Conservation (phyloP, 2,888 invertebrate genomes). For the Byasa hedistus region DNA sequence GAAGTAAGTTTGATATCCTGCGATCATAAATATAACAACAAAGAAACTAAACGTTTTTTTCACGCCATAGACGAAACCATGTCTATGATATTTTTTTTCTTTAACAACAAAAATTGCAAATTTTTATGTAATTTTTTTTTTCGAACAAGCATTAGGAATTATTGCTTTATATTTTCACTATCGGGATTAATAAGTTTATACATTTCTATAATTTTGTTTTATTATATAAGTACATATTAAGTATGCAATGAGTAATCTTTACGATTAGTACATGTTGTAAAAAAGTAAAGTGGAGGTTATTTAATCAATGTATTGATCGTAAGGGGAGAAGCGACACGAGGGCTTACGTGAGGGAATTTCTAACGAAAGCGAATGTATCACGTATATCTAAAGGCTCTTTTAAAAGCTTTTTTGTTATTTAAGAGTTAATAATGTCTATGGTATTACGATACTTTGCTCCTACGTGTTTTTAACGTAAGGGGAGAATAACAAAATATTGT, state of each 20-base stretch:
- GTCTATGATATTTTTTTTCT: no score
- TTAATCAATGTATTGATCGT: conserved; percentile 5
- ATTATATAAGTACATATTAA: not conserved
- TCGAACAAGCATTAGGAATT: no score
- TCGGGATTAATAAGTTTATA: no score
- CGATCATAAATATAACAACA: no score
- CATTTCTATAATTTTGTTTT: not conserved
- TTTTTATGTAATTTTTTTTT: no score
- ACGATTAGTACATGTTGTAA: not conserved
- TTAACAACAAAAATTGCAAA: no score
- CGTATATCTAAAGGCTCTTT: not conserved
- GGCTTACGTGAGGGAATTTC: conserved; percentile 2
- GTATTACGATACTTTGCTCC: not conserved
- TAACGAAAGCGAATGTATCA: not conserved
- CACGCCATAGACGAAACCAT: no score
- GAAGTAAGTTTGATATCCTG: no score
- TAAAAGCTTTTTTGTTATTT: not conserved
- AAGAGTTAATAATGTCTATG: not conserved
- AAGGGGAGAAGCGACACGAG: not conserved
- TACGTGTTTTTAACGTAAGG: not conserved
- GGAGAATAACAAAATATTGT: not conserved
- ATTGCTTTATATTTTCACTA: no score
- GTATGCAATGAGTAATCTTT: not conserved
- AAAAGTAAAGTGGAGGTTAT: not conserved
- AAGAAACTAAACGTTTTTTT: no score